Evolutionary conservation across 1,140 invertebrate species (phyloP), one percentile per base, ranked within the genome.

Genomic region (Rhopalosiphum maidis): DNA sequence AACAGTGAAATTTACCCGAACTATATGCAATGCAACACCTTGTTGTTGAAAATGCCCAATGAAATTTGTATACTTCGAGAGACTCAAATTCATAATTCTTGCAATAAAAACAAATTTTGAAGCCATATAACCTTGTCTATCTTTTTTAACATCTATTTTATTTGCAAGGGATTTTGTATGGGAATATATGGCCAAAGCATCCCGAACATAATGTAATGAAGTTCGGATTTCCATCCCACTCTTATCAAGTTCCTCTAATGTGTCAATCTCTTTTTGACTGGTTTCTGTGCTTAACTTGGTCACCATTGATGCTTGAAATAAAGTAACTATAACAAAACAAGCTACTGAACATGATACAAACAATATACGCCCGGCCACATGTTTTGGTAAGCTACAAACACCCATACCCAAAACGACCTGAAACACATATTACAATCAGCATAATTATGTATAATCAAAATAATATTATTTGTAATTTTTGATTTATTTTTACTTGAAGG

Each of bases 281-380:
- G 68, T 48, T 30, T 77, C 90, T 23, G 37, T 51, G 46, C 90
- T 92, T 21, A 92, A 23, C 35, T 83, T 92, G 1, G 90, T 92
- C n/a, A 92, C 90, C 90, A 92, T 92, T 15, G 68, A 83, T 8
- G 90, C 90, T 46, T 92, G 90, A 5, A 92, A 92, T 46, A 92
- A 22, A 18, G 22, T 92, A 1, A 92, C 90, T 8, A 92, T 51
- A 23, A 92, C 90, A 46, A 92, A 92, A 83, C 41, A 92, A 35
- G 90, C 90, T 8, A 46, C 68, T 22, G 90, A 92, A 83, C 90
- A 92, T 18, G 46, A 82, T 15, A 92, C 90, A 8, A 92, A 23
- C 9, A 83, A 41, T n/a, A 92, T 22, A 21, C 90, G 90, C 22
- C 90, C 90, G 1, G 90, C 46, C 21, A 83, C 23, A 35, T 92